Percentiles rank a stretch among this genome's conserved stretches.
Evolutionary conservation across 2,113 vertebrate species (phyloP).

Genomic region (Macroglossus sobrinus): DNA sequence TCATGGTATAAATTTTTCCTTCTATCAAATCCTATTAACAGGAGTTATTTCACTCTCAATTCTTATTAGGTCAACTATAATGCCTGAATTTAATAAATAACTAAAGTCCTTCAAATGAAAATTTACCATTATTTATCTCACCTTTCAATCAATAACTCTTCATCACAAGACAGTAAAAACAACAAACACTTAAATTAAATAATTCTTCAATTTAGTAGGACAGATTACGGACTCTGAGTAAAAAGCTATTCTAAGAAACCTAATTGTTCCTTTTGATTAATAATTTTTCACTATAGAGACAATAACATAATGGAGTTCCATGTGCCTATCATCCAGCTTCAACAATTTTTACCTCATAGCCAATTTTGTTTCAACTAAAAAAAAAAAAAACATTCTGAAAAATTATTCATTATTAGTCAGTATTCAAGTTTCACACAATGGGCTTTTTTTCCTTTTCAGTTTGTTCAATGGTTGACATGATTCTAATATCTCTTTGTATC

Average conservation of each 20-base stretch:
- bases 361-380: background rate
- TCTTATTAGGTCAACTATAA: background rate
- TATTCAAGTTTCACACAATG: background rate
- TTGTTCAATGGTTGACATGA: background rate
- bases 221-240: background rate
- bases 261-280: background rate
- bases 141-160: background rate
- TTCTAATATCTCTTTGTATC: background rate
- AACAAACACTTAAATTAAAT: background rate
- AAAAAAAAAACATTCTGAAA: background rate
- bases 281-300: background rate
- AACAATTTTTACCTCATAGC: background rate
- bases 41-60: background rate
- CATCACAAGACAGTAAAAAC: background rate
- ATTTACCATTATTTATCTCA: background rate
- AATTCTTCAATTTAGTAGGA: background rate
- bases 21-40: background rate
- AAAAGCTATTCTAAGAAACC: conserved; percentile 1
- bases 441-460: background rate
- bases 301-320: background rate
- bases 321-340: background rate
- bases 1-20: background rate
- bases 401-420: background rate
- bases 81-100: background rate
- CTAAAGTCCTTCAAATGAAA: background rate